Conservation (phyloP, 1,140 invertebrate genomes). For the Eurosta solidaginis region DNA sequence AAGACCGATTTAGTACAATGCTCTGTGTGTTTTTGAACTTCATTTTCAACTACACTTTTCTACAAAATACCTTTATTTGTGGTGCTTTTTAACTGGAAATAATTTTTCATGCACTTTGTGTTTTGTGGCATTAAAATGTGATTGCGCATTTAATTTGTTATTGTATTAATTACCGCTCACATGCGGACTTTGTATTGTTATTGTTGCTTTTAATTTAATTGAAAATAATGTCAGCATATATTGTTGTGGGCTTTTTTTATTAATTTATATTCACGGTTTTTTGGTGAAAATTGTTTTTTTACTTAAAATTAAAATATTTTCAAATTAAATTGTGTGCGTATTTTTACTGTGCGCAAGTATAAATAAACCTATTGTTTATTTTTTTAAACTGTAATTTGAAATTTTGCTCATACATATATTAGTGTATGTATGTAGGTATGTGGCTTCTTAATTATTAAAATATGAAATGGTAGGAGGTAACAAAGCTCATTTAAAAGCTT, state of each 20-base stretch:
- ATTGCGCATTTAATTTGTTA: slow-evolving; percentile 8
- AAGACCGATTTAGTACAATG: too few species aligned
- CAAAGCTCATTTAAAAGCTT: too few species aligned
- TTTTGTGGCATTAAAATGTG: neutral
- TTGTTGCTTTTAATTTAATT: neutral
- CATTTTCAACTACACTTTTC: neutral
- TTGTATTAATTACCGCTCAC: neutral
- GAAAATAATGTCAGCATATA: neutral
- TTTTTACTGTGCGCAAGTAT: neutral
- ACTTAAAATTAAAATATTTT: neutral
- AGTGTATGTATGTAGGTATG: too few species aligned
- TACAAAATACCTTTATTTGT: neutral
- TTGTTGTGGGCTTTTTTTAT: neutral
- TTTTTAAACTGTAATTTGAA: neutral
- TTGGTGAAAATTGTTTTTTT: neutral
- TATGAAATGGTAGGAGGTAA: too few species aligned
- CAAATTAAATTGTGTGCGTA: neutral
- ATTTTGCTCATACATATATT: too few species aligned
- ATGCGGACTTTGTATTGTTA: neutral
- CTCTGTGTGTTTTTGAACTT: neutral
- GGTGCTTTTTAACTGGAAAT: neutral
- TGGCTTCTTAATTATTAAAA: too few species aligned
- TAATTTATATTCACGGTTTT: neutral
- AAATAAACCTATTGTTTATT: neutral
- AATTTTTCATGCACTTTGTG: neutral